phyloP scores from a whole-genome alignment of 2,797 vertebrate genomes.

The Macropus fuliginosus region DNA sequence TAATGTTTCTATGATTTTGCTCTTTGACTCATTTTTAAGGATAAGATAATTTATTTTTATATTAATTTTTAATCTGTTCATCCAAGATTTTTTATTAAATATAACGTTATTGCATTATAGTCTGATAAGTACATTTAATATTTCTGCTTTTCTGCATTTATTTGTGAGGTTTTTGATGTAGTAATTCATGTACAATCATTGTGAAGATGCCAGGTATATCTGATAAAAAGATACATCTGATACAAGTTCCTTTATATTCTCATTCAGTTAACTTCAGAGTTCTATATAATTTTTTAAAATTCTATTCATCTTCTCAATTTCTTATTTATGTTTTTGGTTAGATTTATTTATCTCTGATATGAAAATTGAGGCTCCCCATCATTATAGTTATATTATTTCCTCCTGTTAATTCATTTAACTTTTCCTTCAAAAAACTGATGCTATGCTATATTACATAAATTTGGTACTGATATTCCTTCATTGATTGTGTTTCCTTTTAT shows the following conservation, averaged over 20 bases:
- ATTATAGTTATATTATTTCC: not conserved
- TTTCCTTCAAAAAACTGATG: not conserved
- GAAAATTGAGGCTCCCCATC: not conserved
- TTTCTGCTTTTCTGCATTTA: too few relatives aligned
- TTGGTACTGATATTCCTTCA: not conserved
- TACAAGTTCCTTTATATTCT: not conserved
- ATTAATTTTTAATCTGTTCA: too few relatives aligned
- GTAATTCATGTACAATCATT: not conserved
- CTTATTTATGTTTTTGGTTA: not conserved
- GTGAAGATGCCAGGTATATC: too few relatives aligned
- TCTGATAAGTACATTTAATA: too few relatives aligned
- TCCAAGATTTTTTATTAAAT: too few relatives aligned
- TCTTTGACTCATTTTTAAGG: too few relatives aligned
- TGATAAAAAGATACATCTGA: too few relatives aligned
- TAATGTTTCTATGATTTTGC: too few relatives aligned
- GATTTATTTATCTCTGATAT: not conserved
- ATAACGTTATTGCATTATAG: too few relatives aligned
- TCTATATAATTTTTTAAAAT: not conserved
- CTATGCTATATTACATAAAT: not conserved
- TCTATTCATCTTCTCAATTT: not conserved
- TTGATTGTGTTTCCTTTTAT: not conserved
- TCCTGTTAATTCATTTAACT: too few relatives aligned
- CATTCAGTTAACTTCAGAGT: not conserved
- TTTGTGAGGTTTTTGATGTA: not conserved
- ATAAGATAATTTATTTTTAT: too few relatives aligned